Base-by-base conservation (phyloP, 2,888 invertebrate species). In the Elmis aenea region DNA sequence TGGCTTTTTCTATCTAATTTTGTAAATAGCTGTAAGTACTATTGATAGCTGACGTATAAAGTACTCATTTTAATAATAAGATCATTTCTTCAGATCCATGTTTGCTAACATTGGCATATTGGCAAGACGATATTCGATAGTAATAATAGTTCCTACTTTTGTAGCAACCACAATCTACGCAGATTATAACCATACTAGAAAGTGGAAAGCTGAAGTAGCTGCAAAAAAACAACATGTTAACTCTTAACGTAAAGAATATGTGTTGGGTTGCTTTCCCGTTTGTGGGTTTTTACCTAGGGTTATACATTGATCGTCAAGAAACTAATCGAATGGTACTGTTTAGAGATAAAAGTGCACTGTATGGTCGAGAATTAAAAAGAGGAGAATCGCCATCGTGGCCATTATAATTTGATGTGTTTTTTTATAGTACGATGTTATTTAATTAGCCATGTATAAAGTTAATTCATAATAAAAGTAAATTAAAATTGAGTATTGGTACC, bases 321-420 rank as follows among this genome's bases (percentile, higher is more conserved):
- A 82, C 82, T 1, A 71, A 81, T 40, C 74, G 87, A 34, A 77
- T 87, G 79, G 72, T 74, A 0, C 67, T 65, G 48, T 91, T 81
- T 62, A 74, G 89, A 40, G 90, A 91, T 59, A 88, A 83, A 61
- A 88, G 88, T 56, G 76, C 80, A 28, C 67, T 91, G 21, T 91
- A 81, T 59, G 85, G 84, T 12, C 73, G 82, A 38, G 67, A 61
- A 22, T 68, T 79, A 2, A 77, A 78, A 50, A 74, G 77, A 46
- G 83, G 79, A 4, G 80, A 83, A 41, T 59, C 71, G 50, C 89
- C 88, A 36, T 77, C 83, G 6, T 90, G 89, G 90, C 82, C 82
- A 22, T 66, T 50, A 43, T 14, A n/a, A n/a, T n/a, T n/a, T n/a
- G n/a, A n/a, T n/a, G n/a, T n/a, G n/a, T n/a, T n/a, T n/a, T n/a